Evolutionary conservation across 2,113 vertebrate genomes (phyloP).

Genomic region (Zosterops japonicus): DNA sequence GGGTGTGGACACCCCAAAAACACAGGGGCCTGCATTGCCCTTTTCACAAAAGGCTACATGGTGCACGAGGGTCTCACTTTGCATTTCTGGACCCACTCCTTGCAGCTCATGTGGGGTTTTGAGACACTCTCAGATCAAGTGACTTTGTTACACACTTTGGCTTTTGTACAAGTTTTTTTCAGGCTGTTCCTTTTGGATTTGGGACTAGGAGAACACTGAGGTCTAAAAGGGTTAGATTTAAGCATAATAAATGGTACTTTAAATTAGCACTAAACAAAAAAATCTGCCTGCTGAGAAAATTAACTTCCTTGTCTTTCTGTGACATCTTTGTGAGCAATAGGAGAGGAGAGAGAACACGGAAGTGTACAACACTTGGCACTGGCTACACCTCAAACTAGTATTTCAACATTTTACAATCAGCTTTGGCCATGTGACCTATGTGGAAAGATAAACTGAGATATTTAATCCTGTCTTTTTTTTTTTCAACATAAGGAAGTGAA

Average conservation of each 20-base stretch:
- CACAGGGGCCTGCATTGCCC: not conserved
- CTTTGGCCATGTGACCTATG: slow-evolving; percentile 40
- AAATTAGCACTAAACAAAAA: not conserved
- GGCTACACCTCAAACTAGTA: slow-evolving; percentile 55
- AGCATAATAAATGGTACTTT: not conserved
- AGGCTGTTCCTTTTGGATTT: not conserved
- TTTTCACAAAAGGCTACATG: not conserved
- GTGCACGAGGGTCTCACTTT: not conserved
- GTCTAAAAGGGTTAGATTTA: slow-evolving; percentile 19
- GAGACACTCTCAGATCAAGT: not conserved
- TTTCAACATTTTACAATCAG: slow-evolving; percentile 68
- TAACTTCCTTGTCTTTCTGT: slow-evolving; percentile 46
- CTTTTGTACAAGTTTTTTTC: not conserved
- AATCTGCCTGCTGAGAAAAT: slow-evolving; percentile 20
- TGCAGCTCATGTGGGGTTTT: not conserved
- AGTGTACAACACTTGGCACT: slow-evolving; percentile 57
- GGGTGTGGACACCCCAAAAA: not conserved
- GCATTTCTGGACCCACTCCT: not conserved
- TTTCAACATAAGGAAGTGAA: slow-evolving; percentile 36
- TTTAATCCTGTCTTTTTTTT: slow-evolving; percentile 41
- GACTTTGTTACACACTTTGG: not conserved
- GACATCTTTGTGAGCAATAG: not conserved
- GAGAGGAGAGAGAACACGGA: slow-evolving; percentile 40
- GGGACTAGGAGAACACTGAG: not conserved
- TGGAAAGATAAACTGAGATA: slow-evolving; percentile 63